Conservation (phyloP, 2,888 invertebrate genomes). For the Mesoligia furuncula region DNA sequence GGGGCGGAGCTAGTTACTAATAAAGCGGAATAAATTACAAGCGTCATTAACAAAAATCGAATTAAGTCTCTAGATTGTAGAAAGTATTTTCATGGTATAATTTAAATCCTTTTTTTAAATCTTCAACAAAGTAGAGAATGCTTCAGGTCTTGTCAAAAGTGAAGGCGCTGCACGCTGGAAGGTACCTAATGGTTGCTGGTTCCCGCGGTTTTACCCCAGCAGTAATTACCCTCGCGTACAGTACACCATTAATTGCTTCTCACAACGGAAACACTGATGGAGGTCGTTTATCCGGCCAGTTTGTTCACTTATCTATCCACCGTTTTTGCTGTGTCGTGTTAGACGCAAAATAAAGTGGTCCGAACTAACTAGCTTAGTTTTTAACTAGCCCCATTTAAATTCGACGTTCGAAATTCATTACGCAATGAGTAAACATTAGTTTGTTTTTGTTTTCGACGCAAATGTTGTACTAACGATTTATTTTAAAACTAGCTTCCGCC, state of each 20-base stretch:
- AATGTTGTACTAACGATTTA: slow-evolving; percentile 4
- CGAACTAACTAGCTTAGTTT: slow-evolving; percentile 66
- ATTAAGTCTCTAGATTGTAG: neutral
- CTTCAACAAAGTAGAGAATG: slow-evolving; percentile 26
- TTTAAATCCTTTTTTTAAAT: neutral
- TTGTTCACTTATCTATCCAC: slow-evolving; percentile 68
- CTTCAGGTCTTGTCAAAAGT: slow-evolving; percentile 66
- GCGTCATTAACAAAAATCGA: neutral
- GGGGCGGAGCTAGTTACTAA: too few relatives aligned
- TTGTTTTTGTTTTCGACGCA: slow-evolving; percentile 11
- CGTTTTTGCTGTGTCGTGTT: slow-evolving; percentile 65
- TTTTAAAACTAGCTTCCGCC: too few relatives aligned
- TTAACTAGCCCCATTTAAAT: slow-evolving; percentile 63
- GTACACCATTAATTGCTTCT: slow-evolving; percentile 77
- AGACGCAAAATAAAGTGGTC: slow-evolving; percentile 68
- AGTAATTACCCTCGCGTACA: slow-evolving; percentile 74
- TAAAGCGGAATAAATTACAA: neutral
- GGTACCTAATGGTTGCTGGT: slow-evolving; percentile 66
- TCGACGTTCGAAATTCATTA: slow-evolving; percentile 55
- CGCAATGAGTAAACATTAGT: slow-evolving; percentile 32
- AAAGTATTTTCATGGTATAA: neutral
- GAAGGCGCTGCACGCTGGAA: slow-evolving; percentile 57
- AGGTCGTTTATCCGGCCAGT: slow-evolving; percentile 74
- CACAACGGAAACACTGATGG: slow-evolving; percentile 73
- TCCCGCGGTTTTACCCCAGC: slow-evolving; percentile 63